Conservation (phyloP, 2,797 vertebrate genomes). For the Clarias fuscus region DNA sequence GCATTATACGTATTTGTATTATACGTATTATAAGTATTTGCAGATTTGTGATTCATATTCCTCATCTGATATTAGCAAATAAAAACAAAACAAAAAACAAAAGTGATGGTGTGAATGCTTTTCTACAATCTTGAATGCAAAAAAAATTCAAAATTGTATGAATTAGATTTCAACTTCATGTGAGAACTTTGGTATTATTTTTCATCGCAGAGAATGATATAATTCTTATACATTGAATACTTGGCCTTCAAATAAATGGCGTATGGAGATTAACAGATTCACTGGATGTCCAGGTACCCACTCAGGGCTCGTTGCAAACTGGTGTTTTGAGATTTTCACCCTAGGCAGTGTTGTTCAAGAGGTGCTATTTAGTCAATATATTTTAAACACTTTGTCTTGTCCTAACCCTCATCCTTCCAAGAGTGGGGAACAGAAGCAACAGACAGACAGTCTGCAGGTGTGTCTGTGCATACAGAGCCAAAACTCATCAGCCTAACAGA, state of each 20-base stretch:
- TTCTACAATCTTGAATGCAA: neutral
- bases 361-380: constrained; percentile 31
- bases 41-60: neutral
- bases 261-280: neutral
- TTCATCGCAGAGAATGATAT: constrained; percentile 1
- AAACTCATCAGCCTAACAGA: constrained; percentile 54
- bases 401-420: constrained; percentile 21
- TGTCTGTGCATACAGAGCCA: constrained; percentile 54
- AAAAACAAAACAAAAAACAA: neutral
- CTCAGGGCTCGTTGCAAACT: constrained; percentile 23
- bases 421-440: constrained; percentile 37
- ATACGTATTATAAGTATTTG: no score
- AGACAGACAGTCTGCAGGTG: constrained; percentile 57
- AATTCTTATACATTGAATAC: constrained; percentile 22
- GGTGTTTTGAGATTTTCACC: constrained; percentile 39
- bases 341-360: constrained; percentile 39
- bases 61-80: no score
- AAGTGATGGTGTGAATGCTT: neutral
- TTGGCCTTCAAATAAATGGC: neutral
- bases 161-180: neutral
- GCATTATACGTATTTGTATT: no score
- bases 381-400: constrained; percentile 43
- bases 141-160: neutral
- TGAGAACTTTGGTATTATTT: neutral
- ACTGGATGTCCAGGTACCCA: neutral